phyloP scores from a whole-genome alignment of 1,140 invertebrate genomes.

The Alviniconcha marisindica region DNA sequence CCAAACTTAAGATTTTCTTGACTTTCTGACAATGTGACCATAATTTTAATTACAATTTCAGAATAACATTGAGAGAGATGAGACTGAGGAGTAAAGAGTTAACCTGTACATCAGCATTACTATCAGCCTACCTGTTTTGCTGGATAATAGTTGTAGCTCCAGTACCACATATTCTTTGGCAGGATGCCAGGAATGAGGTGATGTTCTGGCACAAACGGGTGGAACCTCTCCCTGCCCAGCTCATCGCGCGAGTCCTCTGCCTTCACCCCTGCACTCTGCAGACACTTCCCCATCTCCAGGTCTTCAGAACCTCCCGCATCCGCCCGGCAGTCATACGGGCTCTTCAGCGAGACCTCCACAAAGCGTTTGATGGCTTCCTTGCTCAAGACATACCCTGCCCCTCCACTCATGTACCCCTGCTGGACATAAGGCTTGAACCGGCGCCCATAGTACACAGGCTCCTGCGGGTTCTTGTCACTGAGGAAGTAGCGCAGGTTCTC shows the following conservation, averaged over 20 bases:
- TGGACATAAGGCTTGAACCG: conserved; percentile 70
- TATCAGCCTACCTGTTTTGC: conserved; percentile 63
- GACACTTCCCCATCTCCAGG: conserved; percentile 95
- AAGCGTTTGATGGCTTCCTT: conserved; percentile 64
- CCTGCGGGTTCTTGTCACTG: conserved; percentile 44
- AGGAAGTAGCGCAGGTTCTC: conserved; percentile 76
- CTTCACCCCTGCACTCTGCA: conserved; percentile 89
- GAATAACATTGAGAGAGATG: too few species aligned
- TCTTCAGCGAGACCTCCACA: conserved; percentile 74
- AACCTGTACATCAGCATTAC: too few species aligned
- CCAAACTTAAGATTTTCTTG: too few species aligned
- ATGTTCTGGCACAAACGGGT: conserved; percentile 91
- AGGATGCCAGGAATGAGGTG: conserved; percentile 69
- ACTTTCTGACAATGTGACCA: too few species aligned
- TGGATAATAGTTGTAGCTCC: conserved; percentile 68
- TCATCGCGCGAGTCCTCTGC: conserved; percentile 92
- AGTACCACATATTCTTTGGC: conserved; percentile 72
- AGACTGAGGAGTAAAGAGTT: too few species aligned
- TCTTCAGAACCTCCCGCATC: conserved; percentile 89
- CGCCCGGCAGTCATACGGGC: conserved; percentile 79
- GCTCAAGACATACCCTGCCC: conserved; percentile 90
- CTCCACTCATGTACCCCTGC: conserved; percentile 73
- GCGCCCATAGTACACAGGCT: conserved; percentile 74
- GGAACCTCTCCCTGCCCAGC: conserved; percentile 91
- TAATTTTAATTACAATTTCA: too few species aligned